phyloP scores from a whole-genome alignment of 1,140 invertebrate genomes.

The Manduca sexta region DNA sequence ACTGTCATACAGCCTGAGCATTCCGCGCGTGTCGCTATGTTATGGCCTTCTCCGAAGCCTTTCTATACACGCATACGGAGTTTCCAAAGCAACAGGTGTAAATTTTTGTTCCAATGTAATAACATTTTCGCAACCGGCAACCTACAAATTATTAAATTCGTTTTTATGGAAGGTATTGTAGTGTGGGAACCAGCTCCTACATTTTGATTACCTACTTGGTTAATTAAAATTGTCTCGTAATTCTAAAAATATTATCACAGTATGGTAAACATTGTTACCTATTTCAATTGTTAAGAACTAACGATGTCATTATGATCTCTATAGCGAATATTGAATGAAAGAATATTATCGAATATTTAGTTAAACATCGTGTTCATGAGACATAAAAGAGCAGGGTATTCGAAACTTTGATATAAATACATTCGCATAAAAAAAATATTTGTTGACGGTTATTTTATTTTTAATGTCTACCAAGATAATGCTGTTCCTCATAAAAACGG shows the following conservation, averaged over 20 bases:
- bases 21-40: constrained; percentile 4
- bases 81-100: too few species aligned
- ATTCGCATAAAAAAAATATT: constrained; percentile 15
- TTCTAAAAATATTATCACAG: too few species aligned
- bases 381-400: constrained; percentile 6
- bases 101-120: too few species aligned
- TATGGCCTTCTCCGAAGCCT: constrained; percentile 6
- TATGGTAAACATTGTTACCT: too few species aligned
- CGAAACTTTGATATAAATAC: constrained; percentile 13
- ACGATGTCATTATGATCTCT: too few species aligned
- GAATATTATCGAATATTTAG: too few species aligned
- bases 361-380: constrained; percentile 14
- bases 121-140: too few species aligned
- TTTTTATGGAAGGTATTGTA: too few species aligned
- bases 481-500: constrained; percentile 42
- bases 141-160: too few species aligned
- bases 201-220: not conserved
- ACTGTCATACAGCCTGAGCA: constrained; percentile 13
- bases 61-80: constrained; percentile 2
- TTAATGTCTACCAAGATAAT: constrained; percentile 34
- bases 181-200: too few species aligned
- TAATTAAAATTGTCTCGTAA: not conserved
- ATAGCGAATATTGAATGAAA: too few species aligned
- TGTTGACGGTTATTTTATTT: constrained; percentile 19
- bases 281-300: too few species aligned